These are phyloP conservation scores for Clinocottus analis DNA, from an alignment of 2,113 vertebrate species.

Conservation along the genomic window DNA sequence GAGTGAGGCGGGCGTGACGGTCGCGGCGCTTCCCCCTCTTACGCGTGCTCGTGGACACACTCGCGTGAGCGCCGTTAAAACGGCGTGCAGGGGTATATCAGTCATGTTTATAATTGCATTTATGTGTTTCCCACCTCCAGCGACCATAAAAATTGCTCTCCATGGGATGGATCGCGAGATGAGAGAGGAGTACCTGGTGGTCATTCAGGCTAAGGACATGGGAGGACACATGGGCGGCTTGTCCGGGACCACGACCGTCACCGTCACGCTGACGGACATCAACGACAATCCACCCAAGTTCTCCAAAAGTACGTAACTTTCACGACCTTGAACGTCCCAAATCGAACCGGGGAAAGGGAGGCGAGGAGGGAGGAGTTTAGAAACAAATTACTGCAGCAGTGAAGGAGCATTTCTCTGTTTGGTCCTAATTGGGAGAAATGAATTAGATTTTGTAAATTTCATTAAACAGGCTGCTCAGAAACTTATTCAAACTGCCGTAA, in stretches of 20 bases:
- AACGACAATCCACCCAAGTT: slow-evolving; percentile 99
- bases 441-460: slow-evolving; percentile 38
- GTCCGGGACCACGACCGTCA: slow-evolving; percentile 96
- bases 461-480: slow-evolving; percentile 51
- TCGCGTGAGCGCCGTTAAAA: slow-evolving; percentile 41
- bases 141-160: slow-evolving; percentile 96
- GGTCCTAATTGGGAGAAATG: slow-evolving; percentile 54
- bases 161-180: slow-evolving; percentile 98
- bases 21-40: no score
- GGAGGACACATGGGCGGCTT: slow-evolving; percentile 98
- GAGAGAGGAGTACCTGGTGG: slow-evolving; percentile 96
- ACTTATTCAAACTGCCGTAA: slow-evolving; percentile 18
- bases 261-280: slow-evolving; percentile 93
- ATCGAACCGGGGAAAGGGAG: not conserved
- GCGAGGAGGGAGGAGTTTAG: no score
- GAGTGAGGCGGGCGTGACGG: slow-evolving; percentile 49
- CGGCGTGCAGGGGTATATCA: slow-evolving; percentile 45
- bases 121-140: slow-evolving; percentile 80
- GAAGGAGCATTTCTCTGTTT: slow-evolving; percentile 40
- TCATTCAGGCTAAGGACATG: slow-evolving; percentile 99
- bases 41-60: no score
- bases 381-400: slow-evolving; percentile 18
- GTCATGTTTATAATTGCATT: slow-evolving; percentile 61
- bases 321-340: not conserved
- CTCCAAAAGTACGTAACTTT: slow-evolving; percentile 91